phyloP scores from a whole-genome alignment of 2,888 invertebrate genomes.

The Trilocha varians region DNA sequence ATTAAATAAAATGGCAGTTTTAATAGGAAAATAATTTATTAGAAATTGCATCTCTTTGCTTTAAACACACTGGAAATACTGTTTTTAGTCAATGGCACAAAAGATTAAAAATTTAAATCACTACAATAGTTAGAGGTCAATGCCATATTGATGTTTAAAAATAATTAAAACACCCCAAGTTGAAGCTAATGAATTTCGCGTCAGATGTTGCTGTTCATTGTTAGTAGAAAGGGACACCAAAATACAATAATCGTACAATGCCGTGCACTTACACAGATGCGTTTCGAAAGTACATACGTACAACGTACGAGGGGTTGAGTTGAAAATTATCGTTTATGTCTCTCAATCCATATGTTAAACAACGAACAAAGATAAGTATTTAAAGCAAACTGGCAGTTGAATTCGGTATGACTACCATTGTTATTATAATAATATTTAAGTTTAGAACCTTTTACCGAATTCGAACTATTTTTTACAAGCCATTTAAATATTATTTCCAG shows the following conservation, averaged over 20 bases:
- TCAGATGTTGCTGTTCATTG: constrained; percentile 2
- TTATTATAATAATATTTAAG: too few relatives aligned
- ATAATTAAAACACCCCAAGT: not conserved
- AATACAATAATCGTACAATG: not conserved
- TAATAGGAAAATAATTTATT: too few relatives aligned
- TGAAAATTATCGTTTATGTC: not conserved
- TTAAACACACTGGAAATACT: too few relatives aligned
- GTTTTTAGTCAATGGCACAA: too few relatives aligned
- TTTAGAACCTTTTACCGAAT: too few relatives aligned
- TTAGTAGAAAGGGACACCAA: not conserved
- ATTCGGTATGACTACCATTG: too few relatives aligned
- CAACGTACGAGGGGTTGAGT: not conserved
- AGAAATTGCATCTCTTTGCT: too few relatives aligned
- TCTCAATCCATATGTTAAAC: not conserved
- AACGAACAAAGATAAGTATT: not conserved
- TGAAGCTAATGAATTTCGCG: constrained; percentile 2
- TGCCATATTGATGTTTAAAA: not conserved
- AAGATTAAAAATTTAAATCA: not conserved
- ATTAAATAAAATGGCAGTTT: too few relatives aligned
- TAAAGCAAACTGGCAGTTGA: too few relatives aligned
- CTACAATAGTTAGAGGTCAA: not conserved
- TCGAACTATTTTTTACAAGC: too few relatives aligned
- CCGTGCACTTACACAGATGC: not conserved
- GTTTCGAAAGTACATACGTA: not conserved
- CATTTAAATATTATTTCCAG: too few relatives aligned